Evolutionary conservation across 1,140 invertebrate species (phyloP).

Genomic region (Atta texana): DNA sequence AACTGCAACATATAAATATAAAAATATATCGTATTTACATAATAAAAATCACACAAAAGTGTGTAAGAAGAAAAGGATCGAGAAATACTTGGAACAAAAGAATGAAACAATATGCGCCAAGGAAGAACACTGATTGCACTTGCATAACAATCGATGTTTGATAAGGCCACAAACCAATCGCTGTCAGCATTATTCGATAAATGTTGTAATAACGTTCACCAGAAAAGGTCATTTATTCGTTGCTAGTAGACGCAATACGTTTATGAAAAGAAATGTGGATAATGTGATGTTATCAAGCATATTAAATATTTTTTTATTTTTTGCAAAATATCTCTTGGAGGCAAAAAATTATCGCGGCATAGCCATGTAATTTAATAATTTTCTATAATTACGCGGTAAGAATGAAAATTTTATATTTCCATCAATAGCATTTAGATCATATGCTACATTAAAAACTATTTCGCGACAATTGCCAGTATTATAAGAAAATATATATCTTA

Average conservation of each 20-base stretch:
- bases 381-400: neutral
- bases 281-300: neutral
- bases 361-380: neutral
- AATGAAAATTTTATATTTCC: neutral
- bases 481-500: neutral
- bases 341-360: neutral
- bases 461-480: too few species aligned
- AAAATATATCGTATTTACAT: neutral
- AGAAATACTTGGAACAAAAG: slow-evolving; percentile 20
- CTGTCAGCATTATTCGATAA: neutral
- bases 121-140: neutral
- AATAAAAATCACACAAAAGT: neutral
- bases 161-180: slow-evolving; percentile 46
- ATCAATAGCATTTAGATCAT: neutral
- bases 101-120: neutral
- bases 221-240: neutral
- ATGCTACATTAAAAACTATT: neutral
- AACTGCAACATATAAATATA: neutral
- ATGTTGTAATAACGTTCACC: slow-evolving; percentile 14
- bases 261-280: neutral
- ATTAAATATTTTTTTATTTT: neutral
- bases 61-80: neutral
- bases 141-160: neutral
- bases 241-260: neutral
- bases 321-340: neutral